These are phyloP conservation scores for Scolopax mira DNA, from an alignment of 2,113 vertebrate species.

Conservation along the genomic window DNA sequence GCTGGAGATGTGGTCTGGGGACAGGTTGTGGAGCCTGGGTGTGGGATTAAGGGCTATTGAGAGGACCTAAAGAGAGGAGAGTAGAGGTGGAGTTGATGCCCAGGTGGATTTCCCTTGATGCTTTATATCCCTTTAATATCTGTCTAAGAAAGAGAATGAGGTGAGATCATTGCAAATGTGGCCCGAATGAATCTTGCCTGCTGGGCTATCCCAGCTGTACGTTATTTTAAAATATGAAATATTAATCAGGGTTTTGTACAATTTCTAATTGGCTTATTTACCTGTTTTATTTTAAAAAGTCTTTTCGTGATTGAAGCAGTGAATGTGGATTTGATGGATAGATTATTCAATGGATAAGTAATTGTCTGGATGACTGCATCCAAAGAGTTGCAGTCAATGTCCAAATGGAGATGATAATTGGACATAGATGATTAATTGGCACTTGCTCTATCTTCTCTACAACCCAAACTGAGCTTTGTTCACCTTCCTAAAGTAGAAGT, in stretches of 20 bases:
- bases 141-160: background rate
- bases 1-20: constrained; percentile 17
- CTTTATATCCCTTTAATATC: background rate
- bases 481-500: background rate
- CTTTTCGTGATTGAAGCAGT: background rate
- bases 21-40: background rate
- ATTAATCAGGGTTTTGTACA: background rate
- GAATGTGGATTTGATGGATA: background rate
- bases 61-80: background rate
- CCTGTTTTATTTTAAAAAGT: background rate
- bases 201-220: background rate
- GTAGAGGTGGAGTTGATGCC: background rate
- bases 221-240: background rate
- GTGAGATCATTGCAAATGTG: background rate
- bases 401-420: background rate
- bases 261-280: background rate
- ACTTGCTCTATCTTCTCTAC: background rate
- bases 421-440: background rate
- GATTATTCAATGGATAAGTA: background rate
- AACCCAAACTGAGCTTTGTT: background rate
- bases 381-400: background rate
- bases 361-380: background rate
- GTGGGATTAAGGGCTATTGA: constrained; percentile 22
- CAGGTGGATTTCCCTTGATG: background rate
- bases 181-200: background rate